Base-by-base conservation (phyloP, 2,797 vertebrate genomes). In the Potorous gilbertii region DNA sequence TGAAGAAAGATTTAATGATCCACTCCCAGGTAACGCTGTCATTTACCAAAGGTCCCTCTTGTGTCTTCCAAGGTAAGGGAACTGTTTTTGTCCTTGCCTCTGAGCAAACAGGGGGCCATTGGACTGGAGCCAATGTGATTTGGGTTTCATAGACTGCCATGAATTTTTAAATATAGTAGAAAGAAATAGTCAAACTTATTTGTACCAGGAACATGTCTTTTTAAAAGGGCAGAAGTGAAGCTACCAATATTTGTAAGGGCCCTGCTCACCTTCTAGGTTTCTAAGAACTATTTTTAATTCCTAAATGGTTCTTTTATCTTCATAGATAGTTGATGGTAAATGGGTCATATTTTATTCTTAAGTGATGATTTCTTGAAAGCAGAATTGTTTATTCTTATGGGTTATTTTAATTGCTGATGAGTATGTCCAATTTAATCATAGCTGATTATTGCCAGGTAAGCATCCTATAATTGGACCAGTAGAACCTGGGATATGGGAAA, bases 311-410 rank as follows among this genome's bases (percentile, higher is more conserved):
- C 93, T 40, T 62, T 29, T 90, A 52, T 28, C 40, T 91, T 94
- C 92, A 87, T 92, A 96, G 92, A 54, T 91, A 29, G 56, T 66
- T 91, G n/a, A 5, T 55, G 50, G 55, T 5, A 34, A 96, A 29
- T 46, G 54, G 66, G 89, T 55, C 89, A 1, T 93, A 91, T 92
- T 93, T 96, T 94, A 90, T 57, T 54, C 57, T 54, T 90, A 93
- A 21, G 28, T 34, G 40, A 91, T 46, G 57, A 93, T 55, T 56
- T 12, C 94, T 94, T 31, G 50, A 28, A 74, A 91, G 54, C 24
- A 0, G 54, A 54, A 95, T 90, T 91, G 46, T n/a, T 50, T 81
- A 1, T 91, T 95, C 56, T 93, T 55, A 50, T 46, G 55, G 40
- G 89, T 28, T 87, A n/a, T 74, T 62, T 54, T 92, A 5, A 54